Percentiles rank a stretch among this genome's conserved stretches.
Conservation (phyloP, 1,140 invertebrate species). For the Apis laboriosa region DNA sequence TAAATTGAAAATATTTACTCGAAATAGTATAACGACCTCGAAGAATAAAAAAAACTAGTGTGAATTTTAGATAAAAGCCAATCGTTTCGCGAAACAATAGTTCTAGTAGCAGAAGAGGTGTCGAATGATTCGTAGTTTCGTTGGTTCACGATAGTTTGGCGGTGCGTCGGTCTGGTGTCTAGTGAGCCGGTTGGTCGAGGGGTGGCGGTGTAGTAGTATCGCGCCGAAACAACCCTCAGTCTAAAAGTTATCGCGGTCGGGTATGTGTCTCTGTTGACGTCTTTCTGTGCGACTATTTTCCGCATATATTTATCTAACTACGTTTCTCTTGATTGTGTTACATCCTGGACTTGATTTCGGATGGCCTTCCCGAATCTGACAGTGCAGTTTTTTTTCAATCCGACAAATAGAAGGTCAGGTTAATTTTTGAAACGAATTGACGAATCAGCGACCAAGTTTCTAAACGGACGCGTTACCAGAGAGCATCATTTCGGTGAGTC, state of each 20-base stretch:
- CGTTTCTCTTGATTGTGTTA: neutral
- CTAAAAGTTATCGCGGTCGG: conserved; percentile 68
- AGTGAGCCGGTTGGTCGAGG: conserved; percentile 53
- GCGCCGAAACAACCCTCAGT: conserved; percentile 71
- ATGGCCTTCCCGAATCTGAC: neutral
- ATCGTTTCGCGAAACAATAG: conserved; percentile 39
- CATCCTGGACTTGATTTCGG: neutral
- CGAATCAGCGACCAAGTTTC: conserved; percentile 8
- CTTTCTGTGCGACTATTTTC: conserved; percentile 5
- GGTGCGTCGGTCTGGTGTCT: neutral
- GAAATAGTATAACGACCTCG: neutral
- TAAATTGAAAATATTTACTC: too few relatives aligned
- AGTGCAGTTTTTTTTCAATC: neutral
- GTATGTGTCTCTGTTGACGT: conserved; percentile 35
- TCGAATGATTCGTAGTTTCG: neutral
- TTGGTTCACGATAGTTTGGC: neutral
- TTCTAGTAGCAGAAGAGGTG: neutral
- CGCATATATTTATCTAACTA: conserved; percentile 16
- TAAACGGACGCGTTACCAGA: conserved; percentile 14
- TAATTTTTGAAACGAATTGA: conserved; percentile 3
- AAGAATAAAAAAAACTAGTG: neutral
- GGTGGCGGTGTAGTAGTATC: conserved; percentile 65
- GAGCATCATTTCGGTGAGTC: conserved; percentile 52
- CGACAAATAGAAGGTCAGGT: neutral
- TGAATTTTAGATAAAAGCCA: neutral